Evolutionary conservation across 2,113 vertebrate species (phyloP).

Genomic region (Corythoichthys intestinalis): DNA sequence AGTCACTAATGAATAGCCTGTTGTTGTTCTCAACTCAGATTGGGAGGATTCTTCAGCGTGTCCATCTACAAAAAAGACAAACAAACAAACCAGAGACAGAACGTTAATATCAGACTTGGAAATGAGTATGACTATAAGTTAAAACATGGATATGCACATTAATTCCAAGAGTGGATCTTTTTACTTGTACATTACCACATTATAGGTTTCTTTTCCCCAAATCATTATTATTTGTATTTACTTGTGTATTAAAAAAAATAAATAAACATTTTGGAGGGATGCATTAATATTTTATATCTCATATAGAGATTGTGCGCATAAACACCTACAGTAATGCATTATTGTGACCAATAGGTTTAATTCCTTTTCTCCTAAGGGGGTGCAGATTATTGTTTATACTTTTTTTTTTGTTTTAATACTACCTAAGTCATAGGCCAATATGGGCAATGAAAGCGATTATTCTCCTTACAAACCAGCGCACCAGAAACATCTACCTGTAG

Average conservation of each 20-base stretch:
- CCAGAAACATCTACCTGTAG: too few species aligned
- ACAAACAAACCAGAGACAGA: not conserved
- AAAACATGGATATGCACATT: too few species aligned
- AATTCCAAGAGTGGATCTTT: too few species aligned
- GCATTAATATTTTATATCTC: not conserved
- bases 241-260: not conserved
- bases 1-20: not conserved
- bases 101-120: not conserved
- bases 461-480: too few species aligned
- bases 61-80: slow-evolving; percentile 26
- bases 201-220: too few species aligned
- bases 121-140: not conserved
- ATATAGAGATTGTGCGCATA: not conserved
- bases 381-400: not conserved
- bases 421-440: too few species aligned
- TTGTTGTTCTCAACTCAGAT: not conserved
- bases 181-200: too few species aligned
- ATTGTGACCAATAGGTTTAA: not conserved
- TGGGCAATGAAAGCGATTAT: too few species aligned
- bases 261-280: not conserved
- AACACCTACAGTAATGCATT: not conserved
- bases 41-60: slow-evolving; percentile 16
- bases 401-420: not conserved
- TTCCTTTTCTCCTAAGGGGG: not conserved
- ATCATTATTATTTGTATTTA: too few species aligned